phyloP scores from a whole-genome alignment of 2,888 invertebrate genomes.

The Anodontia alba region DNA sequence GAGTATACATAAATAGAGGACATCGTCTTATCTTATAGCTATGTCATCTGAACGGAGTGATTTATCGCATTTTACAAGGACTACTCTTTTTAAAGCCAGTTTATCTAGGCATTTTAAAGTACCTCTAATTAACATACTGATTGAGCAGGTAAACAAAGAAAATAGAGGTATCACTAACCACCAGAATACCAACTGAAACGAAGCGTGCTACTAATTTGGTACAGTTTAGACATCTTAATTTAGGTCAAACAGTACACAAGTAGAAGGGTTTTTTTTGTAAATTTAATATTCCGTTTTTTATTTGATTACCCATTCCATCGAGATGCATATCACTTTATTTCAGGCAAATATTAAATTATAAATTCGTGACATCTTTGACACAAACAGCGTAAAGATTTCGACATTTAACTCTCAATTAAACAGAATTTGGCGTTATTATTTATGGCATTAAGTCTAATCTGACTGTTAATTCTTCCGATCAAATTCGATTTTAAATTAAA shows the following conservation, averaged over 20 bases:
- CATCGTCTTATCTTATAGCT: neutral
- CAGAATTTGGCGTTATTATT: neutral
- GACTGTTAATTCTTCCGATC: neutral
- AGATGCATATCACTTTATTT: neutral
- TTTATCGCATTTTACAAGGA: slow-evolving; percentile 6
- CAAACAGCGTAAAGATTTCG: neutral
- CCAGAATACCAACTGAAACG: neutral
- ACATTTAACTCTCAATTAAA: slow-evolving; percentile 16
- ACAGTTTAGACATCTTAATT: neutral
- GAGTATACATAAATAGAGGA: too few relatives aligned
- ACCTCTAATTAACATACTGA: slow-evolving; percentile 29
- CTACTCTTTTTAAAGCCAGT: neutral
- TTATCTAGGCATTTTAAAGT: slow-evolving; percentile 20
- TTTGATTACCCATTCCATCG: slow-evolving; percentile 8
- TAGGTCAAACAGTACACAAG: neutral
- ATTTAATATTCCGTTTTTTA: neutral
- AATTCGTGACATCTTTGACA: slow-evolving; percentile 10
- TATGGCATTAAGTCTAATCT: neutral
- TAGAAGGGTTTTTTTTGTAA: neutral
- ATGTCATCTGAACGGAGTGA: neutral
- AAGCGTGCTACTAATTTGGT: neutral
- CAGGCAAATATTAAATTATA: slow-evolving; percentile 7
- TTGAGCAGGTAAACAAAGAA: slow-evolving; percentile 16
- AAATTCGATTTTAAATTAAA: neutral
- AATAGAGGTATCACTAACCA: neutral